Base-by-base conservation (phyloP, 2,888 invertebrate species). In the Drosophila nigritarsus region DNA sequence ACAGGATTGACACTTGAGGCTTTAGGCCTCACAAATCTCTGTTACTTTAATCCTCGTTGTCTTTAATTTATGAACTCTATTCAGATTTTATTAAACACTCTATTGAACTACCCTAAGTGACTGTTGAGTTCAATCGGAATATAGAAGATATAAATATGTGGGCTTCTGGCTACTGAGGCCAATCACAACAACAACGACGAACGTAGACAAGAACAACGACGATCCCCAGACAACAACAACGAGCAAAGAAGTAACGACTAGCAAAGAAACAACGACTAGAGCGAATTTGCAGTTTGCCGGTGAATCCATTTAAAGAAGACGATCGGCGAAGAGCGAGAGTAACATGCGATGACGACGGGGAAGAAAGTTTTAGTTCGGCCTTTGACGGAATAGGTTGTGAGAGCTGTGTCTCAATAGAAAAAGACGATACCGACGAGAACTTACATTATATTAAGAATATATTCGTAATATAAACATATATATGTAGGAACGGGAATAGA, bases 1-100 rank as follows among this genome's bases (percentile, higher is more conserved):
- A 13, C 15, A 24, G n/a, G 51, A 71, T 49, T 69, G 61, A 61
- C 38, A 59, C 30, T 66, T 45, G 11, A 18, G 18, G 34, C 20
- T 68, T 68, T 42, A 51, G 4, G 27, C 32, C 32, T 18, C 27
- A 9, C 20, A 49, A 68, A 50, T 69, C 58, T 38, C 13, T 2
- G 18, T 34, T 24, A 32, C 8, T n/a, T 49, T 9, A n/a, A 50
- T 34, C 32, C 15, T 3, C 5, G 13, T 13, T 38, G 32, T 27
- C n/a, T 20, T 50, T 3, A 34, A 29, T 9, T 11, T 45, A 27
- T 30, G n/a, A 11, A 2, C n/a, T 27, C n/a, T 27, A 38, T n/a
- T 40, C 3, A 45, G 24, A 24, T 48, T n/a, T 27, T 4, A 6
- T 38, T 5, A n/a, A 30, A 11, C 2, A 18, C 5, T 2, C 9